Evolutionary conservation across 2,797 vertebrate genomes (phyloP), one percentile per base, ranked within the genome.

Genomic region (Micropoecilia bifurca): DNA sequence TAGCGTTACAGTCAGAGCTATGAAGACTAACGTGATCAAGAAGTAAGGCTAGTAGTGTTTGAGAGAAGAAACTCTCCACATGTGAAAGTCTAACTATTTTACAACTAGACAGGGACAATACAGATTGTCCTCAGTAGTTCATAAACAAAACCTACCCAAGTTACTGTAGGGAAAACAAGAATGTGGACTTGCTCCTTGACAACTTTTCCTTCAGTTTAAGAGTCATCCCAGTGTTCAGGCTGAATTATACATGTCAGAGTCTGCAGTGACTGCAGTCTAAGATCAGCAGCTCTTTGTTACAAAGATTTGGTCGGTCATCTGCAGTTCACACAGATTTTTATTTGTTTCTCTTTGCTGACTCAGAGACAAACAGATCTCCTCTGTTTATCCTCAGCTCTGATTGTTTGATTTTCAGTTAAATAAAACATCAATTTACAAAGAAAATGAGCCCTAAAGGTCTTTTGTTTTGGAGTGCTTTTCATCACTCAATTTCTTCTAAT

Each of bases 401-500:
- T 45, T 77, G 57, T 80, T 78, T 80, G 84, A 77, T 76, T 77
- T 87, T 73, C 20, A 61, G 81, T 48, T 18, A 30, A 69, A 81
- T 71, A 46, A 85, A 71, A 81, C 75, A 59, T 74, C 63, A 68
- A 68, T 55, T 63, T 41, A 53, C 74, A 78, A 74, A 53, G 7
- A 2, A 22, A 50, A 50, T 71, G 39, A 71, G 68, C 72, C 55
- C 28, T 0, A 4, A 43, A 41, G 68, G 63, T 53, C 53, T 79
- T 76, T 71, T 77, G 78, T 55, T 69, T 81, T 66, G 59, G 48
- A 63, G 28, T 71, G 6, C 9, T 6, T 59, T 8, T 79, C 2
- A 0, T 63, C 30, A 28, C 28, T 71, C 30, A 8, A 45, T 48
- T 50, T 73, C 1, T 16, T 10, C 14, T 75, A 18, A 72, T 50